phyloP scores from a whole-genome alignment of 2,888 invertebrate genomes.

The Cylindroiulus punctatus region DNA sequence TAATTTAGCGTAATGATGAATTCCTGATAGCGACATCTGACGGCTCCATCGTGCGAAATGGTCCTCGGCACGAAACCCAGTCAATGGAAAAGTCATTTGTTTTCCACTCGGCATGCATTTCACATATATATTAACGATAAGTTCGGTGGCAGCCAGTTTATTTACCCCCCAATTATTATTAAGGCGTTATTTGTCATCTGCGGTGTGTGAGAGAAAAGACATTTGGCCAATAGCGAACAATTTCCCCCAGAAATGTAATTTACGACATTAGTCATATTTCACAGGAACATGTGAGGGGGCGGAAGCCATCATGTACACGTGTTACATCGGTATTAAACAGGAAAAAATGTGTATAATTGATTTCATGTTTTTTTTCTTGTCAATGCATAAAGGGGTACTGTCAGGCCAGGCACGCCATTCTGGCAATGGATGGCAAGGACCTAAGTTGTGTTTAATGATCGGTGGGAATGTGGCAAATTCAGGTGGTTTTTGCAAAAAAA shows the following conservation, averaged over 20 bases:
- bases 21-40: constrained; percentile 1
- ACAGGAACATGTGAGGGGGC: background rate
- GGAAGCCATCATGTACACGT: constrained; percentile 25
- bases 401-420: background rate
- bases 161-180: constrained; percentile 40
- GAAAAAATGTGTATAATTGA: constrained; percentile 22
- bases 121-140: constrained; percentile 23
- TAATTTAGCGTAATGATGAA: background rate
- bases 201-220: background rate
- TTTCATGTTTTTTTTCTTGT: background rate
- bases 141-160: constrained; percentile 24
- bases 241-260: background rate
- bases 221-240: constrained; percentile 13
- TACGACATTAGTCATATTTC: constrained; percentile 40
- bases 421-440: background rate
- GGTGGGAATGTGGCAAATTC: too few relatives aligned
- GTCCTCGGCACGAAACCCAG: background rate
- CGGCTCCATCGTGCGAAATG: background rate
- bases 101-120: constrained; percentile 18
- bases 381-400: background rate
- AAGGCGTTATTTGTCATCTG: constrained; percentile 35
- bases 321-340: background rate
- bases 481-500: too few relatives aligned
- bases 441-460: too few relatives aligned
- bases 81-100: constrained; percentile 10